Evolutionary conservation across 1,140 invertebrate species (phyloP), one percentile per base, ranked within the genome.

Genomic region (Heliconius nattereri): DNA sequence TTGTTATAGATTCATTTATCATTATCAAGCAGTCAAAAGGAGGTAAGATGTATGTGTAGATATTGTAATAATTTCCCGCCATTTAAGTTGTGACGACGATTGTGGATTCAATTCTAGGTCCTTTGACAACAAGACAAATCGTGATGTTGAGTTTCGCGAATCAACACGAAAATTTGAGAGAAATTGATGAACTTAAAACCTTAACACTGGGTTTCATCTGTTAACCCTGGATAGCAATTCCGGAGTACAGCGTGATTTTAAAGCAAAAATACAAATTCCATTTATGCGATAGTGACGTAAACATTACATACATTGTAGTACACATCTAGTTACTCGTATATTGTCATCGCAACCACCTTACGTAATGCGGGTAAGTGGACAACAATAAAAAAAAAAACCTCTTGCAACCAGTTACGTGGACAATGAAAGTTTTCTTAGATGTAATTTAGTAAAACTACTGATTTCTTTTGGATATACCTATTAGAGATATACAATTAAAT

Each of bases 371-470:
- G 66, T 40, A 70, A 70, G 71, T 78, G 78, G 75, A 82, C 81
- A 73, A 75, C 80, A 78, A 79, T 73, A 80, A 79, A 80, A 85
- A 52, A 78, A 71, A 80, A 35, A 76, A 81, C 71, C 74, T 29
- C 37, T 49, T 26, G 73, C 78, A 73, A 45, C 71, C 78, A 57
- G 80, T 85, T 84, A 78, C 84, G 83, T 81, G 66, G 66, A 77
- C 78, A 84, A 85, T 80, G 81, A 85, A 84, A 85, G 84, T 85
- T 71, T 71, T 75, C 79, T 84, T 81, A 80, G 81, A 85, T 84
- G 83, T 81, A 82, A 85, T 84, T 84, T 84, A 45, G 82, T 81
- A 76, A 85, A 83, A 79, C 78, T 79, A 79, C 75, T 57, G 54
- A 78, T 75, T 37, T 76, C 52, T 73, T 23, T 73, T 49, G n/a